A percentile compares a stretch with the other conserved stretches of the same genome.
Conservation (phyloP, 2,113 vertebrate species). For the Acanthochromis polyacanthus region DNA sequence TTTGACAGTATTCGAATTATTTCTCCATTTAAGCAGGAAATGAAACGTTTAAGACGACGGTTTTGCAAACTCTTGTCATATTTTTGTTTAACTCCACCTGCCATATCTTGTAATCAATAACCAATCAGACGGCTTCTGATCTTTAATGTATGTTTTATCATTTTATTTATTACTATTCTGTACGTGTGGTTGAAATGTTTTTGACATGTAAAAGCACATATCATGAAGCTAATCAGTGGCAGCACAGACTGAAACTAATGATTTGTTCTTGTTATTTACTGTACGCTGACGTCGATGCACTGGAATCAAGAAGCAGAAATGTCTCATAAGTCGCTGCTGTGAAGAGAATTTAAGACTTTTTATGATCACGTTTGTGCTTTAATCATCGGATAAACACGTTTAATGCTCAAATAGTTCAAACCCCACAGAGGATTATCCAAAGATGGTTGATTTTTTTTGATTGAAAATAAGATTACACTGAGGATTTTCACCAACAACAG, state of each 20-base stretch:
- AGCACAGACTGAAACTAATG: not conserved
- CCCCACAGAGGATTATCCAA: slow-evolving; percentile 22
- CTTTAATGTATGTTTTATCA: slow-evolving; percentile 2
- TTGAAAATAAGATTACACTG: no score
- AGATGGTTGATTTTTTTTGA: slow-evolving; percentile 9
- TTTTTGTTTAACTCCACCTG: not conserved
- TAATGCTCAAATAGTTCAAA: not conserved
- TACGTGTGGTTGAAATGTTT: slow-evolving; percentile 8
- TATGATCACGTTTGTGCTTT: slow-evolving; percentile 27
- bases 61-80: not conserved
- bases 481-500: not conserved
- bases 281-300: slow-evolving; percentile 51
- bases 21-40: not conserved
- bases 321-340: slow-evolving; percentile 28
- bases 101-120: not conserved
- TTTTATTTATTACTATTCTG: slow-evolving; percentile 50
- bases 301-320: slow-evolving; percentile 53
- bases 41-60: not conserved
- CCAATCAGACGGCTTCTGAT: slow-evolving; percentile 16
- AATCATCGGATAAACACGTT: not conserved
- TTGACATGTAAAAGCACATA: slow-evolving; percentile 30
- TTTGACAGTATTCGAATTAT: not conserved
- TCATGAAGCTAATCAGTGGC: slow-evolving; percentile 34
- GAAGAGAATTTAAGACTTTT: slow-evolving; percentile 2
- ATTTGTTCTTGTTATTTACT: slow-evolving; percentile 12